Base-by-base conservation (phyloP, 2,888 invertebrate genomes). In the Rhagonycha fulva region DNA sequence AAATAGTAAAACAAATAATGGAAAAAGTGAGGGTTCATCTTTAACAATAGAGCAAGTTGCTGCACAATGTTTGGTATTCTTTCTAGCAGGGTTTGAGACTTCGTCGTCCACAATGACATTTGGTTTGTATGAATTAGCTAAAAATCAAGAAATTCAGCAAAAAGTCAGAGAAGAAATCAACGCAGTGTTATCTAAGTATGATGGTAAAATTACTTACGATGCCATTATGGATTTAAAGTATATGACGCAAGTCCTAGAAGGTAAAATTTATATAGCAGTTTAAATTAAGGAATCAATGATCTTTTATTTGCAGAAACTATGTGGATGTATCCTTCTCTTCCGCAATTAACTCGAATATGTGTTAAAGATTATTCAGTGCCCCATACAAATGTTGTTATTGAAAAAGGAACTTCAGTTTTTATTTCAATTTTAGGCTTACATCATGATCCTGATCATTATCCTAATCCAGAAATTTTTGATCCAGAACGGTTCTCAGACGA, bases 41-140 rank as follows among this genome's bases (percentile, higher is more conserved):
- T 88, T 90, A 71, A 87, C 89, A 2, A 88, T 90, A 84, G 87
- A 86, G 11, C 89, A 90, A 72, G 86, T 91, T 24, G 89, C 89
- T 0, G 90, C 91, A 0, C 91, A 91, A 74, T 88, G 90, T 0
- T 89, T 91, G 84, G 82, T 91, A 14, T 92, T 92, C 82, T 90
- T 91, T 87, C 85, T 90, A 14, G 92, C 92, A 12, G 93, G 93
- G 0, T 91, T 92, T 79, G 92, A 92, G 83, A 91, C 93, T 0
- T 91, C 91, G 0, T 92, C 93, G 0, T 89, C 92, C 0, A 90
- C 91, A 0, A 89, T 93, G 4, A 89, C 90, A 76, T 92, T 91
- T 76, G 87, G 89, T 0, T 87, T 90, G 0, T 91, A 90, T 80
- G 89, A 90, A 79, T 82, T 92, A 68, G 91, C 91, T 0, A 79